Percentiles rank a stretch among this genome's conserved stretches.
These are phyloP conservation scores for Chiropotes sagulatus DNA, from an alignment of 2,797 vertebrate genomes.

Conservation along the genomic window DNA sequence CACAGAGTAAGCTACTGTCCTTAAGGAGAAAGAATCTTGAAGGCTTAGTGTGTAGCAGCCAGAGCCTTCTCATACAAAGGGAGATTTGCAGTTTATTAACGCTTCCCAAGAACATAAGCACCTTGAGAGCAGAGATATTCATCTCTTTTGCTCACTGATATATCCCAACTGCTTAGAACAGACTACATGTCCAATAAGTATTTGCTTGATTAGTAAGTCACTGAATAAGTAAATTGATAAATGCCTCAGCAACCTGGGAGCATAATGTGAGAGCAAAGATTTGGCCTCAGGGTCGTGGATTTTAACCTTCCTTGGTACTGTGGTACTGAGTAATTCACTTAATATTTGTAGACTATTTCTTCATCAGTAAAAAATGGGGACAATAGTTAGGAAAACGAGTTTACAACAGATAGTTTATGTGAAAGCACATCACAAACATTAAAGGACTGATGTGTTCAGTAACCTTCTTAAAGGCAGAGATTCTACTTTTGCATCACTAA, in stretches of 20 bases:
- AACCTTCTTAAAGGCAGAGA: neutral
- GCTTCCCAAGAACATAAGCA: neutral
- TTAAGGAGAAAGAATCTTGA: neutral
- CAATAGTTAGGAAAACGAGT: neutral
- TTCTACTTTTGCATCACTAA: neutral
- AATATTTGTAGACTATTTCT: neutral
- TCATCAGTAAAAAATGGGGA: neutral
- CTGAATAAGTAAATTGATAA: neutral
- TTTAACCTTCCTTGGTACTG: neutral
- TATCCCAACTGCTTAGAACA: neutral
- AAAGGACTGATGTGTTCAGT: neutral
- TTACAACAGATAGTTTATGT: neutral
- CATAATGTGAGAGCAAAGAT: neutral
- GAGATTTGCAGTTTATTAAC: neutral
- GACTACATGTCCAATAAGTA: neutral
- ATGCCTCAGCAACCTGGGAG: neutral
- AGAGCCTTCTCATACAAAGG: neutral
- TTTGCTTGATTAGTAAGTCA: slow-evolving; percentile 17
- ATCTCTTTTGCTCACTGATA: neutral
- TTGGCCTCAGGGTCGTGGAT: neutral
- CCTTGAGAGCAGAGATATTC: neutral
- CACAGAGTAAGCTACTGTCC: neutral
- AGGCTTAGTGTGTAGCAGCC: neutral
- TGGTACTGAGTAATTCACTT: neutral
- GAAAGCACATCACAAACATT: neutral